Conservation (phyloP, 2,113 vertebrate genomes). For the Microtus richardsoni region DNA sequence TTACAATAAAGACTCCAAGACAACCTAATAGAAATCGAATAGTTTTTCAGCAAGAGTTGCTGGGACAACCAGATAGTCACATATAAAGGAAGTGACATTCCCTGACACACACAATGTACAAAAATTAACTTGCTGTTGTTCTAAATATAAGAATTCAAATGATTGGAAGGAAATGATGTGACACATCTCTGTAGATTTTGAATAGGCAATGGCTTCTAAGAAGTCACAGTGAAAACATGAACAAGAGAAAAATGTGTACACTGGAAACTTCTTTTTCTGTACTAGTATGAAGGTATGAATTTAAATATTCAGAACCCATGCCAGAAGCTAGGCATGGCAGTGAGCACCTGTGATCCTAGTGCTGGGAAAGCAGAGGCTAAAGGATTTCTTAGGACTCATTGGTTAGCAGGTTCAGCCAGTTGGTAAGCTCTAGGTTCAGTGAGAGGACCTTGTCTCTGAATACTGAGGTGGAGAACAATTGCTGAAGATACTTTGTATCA, state of each 20-base stretch:
- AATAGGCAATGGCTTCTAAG: background rate
- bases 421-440: background rate
- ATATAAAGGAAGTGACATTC: background rate
- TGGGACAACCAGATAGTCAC: background rate
- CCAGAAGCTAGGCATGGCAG: background rate
- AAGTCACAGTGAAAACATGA: background rate
- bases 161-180: background rate
- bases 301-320: background rate
- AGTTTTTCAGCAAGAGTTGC: background rate
- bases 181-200: background rate
- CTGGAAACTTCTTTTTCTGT: background rate
- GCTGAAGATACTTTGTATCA: background rate
- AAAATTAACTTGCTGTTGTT: background rate
- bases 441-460: background rate
- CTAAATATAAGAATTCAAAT: conserved; percentile 23
- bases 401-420: too few relatives aligned
- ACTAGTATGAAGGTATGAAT: background rate
- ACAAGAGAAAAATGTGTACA: background rate
- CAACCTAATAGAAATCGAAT: background rate
- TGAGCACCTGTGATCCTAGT: background rate
- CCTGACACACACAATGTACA: background rate
- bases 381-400: background rate
- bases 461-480: background rate
- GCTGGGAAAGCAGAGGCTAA: background rate
- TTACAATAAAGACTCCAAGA: background rate